Conservation (phyloP, 2,113 vertebrate genomes). For the Camelus bactrianus region DNA sequence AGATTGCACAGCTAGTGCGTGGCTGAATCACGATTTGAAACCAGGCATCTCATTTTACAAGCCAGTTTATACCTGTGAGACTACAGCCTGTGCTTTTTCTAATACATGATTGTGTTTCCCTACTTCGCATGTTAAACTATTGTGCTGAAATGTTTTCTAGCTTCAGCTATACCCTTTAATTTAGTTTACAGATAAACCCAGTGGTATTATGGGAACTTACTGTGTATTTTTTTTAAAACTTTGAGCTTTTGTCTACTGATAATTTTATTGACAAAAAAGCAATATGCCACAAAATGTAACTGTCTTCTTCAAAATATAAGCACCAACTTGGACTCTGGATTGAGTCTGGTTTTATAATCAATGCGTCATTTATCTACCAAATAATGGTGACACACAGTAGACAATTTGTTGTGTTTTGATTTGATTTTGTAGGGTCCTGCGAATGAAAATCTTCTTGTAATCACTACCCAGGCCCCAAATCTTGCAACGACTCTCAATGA, state of each 20-base stretch:
- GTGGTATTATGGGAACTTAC: neutral
- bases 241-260: neutral
- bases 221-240: neutral
- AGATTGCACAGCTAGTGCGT: neutral
- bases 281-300: slow-evolving; percentile 32
- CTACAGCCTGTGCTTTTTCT: neutral
- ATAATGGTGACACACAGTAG: neutral
- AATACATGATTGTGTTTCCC: too few species aligned
- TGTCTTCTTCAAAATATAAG: neutral
- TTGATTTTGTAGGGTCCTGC: neutral
- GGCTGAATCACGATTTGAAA: neutral
- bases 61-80: neutral
- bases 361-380: neutral
- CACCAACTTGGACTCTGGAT: neutral
- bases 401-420: neutral
- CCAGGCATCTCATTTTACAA: neutral
- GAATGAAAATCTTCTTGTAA: neutral
- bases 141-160: neutral
- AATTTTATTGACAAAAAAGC: slow-evolving; percentile 38
- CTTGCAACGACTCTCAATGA: neutral
- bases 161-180: neutral
- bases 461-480: neutral
- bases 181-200: neutral
- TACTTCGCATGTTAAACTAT: neutral
- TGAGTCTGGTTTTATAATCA: neutral